These are phyloP conservation scores for Sminthopsis crassicaudata DNA, from an alignment of 2,113 vertebrate genomes.

Conservation along the genomic window DNA sequence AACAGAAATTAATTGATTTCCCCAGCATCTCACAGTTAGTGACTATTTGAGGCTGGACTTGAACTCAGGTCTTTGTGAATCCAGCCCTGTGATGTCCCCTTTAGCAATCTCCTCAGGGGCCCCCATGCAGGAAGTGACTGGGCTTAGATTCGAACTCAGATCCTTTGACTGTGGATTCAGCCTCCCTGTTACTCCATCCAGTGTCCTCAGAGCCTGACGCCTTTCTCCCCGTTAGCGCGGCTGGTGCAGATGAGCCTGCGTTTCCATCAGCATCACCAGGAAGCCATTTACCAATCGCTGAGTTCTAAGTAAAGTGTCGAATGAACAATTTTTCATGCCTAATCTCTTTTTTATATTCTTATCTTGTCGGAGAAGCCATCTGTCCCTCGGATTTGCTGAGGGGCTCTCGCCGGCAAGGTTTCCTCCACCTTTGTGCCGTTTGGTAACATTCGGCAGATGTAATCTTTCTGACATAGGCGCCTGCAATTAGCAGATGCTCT, in stretches of 20 bases:
- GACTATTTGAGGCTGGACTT: not conserved
- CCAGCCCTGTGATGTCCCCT: not conserved
- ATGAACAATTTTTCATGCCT: not conserved
- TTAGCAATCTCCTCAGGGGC: not conserved
- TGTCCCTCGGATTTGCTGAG: slow-evolving; percentile 31
- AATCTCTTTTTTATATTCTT: not conserved
- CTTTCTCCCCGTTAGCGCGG: not conserved
- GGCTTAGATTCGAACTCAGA: not conserved
- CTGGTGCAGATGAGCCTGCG: not conserved
- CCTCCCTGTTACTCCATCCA: not conserved
- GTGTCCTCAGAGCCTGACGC: not conserved
- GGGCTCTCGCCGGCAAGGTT: slow-evolving; percentile 12
- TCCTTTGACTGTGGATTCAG: not conserved
- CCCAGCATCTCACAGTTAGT: not conserved
- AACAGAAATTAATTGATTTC: not conserved
- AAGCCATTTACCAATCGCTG: slow-evolving; percentile 26
- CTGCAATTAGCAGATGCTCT: slow-evolving; percentile 57
- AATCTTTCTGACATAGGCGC: slow-evolving; percentile 43
- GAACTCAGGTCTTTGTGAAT: not conserved
- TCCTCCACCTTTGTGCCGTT: slow-evolving; percentile 39
- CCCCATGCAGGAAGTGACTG: not conserved
- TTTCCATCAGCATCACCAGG: not conserved
- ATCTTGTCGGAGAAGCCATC: slow-evolving; percentile 52
- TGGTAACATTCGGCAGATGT: slow-evolving; percentile 48
- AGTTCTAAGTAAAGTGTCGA: slow-evolving; percentile 44